Evolutionary conservation across 2,113 vertebrate species (phyloP), one percentile per base, ranked within the genome.

Genomic region (Gambusia holbrooki): DNA sequence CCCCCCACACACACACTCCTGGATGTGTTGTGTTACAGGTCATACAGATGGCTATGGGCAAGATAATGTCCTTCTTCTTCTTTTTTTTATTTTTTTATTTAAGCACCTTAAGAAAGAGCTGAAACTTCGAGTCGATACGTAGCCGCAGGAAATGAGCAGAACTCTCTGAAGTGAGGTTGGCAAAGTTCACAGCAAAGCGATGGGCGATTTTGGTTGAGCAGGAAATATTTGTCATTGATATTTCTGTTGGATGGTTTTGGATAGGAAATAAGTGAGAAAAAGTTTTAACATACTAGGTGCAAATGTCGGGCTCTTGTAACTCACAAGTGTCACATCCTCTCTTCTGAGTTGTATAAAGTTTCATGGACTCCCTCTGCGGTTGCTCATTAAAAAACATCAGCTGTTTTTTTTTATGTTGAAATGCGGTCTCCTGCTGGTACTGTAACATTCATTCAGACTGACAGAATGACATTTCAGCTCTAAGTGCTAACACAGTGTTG

Each of bases 21-120:
- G 86, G 71, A 84, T 79, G 70, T 81, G 69, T 76, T 78, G 74
- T 84, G 87, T 81, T 88, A 84, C 84, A 87, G 84, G 86, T 88
- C 78, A 77, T 80, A 76, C 80, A 81, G 86, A 84, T 87, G 87
- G 82, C 89, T 89, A 54, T 62, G 28, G 84, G 92, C 90, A 71
- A 85, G 45, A 87, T 73, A 63, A 73, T 84, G 71, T 80, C 71
- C 65, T 69, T 74, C 77, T 80, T 79, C 73, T 70, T 29, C 2
- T 29, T 67, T 67, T 45, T 3, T 28, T 4, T 74, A 35, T 79
- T 60, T 69, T 75, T 61, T 80, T 37, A 22, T n/a, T 79, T 15
- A 17, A 82, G 84, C 68, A 75, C 63, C 80, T 83, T 63, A 37
- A 81, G 75, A 84, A 71, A 87, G 54, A 74, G 78, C 70, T 83